phyloP scores from a whole-genome alignment of 64 coral and sea anemone species.

The Anthopleura sola region DNA sequence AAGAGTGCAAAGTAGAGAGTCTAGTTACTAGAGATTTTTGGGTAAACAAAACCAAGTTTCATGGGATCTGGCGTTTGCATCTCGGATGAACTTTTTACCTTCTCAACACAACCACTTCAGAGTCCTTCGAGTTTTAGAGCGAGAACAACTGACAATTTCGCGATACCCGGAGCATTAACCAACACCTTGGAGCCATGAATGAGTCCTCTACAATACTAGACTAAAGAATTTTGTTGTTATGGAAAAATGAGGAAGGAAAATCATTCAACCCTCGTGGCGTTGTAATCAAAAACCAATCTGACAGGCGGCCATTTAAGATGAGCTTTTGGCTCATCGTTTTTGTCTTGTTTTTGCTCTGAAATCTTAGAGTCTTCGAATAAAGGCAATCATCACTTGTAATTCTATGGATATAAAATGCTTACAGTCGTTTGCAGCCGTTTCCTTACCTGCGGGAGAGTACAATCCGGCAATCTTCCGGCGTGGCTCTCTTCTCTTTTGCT shows the following conservation, averaged over 20 bases:
- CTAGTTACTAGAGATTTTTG: constrained; percentile 3
- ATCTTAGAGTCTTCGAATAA: constrained; percentile 11
- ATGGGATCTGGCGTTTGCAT: constrained; percentile 6
- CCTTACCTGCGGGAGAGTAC: constrained; percentile 22
- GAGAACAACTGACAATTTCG: neutral
- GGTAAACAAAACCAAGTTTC: constrained; percentile 9
- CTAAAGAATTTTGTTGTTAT: neutral
- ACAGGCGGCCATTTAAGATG: neutral
- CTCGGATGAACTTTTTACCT: neutral
- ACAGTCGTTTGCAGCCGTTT: constrained; percentile 21
- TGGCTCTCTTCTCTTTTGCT: neutral
- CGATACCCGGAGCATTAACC: neutral
- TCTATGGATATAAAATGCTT: constrained; percentile 17
- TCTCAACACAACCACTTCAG: neutral
- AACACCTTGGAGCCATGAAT: neutral
- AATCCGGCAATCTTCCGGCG: constrained; percentile 22
- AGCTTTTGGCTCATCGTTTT: neutral
- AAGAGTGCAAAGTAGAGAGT: neutral
- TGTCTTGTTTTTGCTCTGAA: neutral
- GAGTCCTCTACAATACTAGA: neutral
- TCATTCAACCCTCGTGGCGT: neutral
- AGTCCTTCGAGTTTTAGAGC: neutral
- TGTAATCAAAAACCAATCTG: constrained; percentile 15
- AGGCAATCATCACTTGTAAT: constrained; percentile 20
- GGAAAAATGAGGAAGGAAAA: constrained; percentile 17